phyloP scores from a whole-genome alignment of 2,113 vertebrate species.

The Phocoena phocoena region DNA sequence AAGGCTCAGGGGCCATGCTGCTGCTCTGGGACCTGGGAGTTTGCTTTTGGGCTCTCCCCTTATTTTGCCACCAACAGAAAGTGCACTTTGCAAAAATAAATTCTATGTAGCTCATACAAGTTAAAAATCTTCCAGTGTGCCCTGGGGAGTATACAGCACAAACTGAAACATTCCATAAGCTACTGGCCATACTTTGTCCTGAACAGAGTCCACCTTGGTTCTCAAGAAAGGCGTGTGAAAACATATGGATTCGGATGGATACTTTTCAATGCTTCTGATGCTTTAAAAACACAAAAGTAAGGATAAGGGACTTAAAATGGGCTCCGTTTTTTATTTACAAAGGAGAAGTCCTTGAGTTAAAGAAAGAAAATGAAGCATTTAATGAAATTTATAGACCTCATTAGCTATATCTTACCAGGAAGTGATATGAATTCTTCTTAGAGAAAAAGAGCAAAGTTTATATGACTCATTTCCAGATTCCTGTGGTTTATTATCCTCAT shows the following conservation, averaged over 20 bases:
- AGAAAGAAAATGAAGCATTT: conserved; percentile 13
- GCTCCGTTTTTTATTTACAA: background rate
- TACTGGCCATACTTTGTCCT: background rate
- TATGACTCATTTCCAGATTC: conserved; percentile 25
- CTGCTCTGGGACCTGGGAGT: background rate
- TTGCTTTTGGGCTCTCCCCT: background rate
- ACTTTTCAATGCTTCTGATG: background rate
- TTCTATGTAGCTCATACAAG: background rate
- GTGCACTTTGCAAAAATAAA: background rate
- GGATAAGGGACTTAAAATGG: background rate
- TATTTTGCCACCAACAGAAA: background rate
- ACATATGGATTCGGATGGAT: rapidly evolving
- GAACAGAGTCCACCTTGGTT: background rate
- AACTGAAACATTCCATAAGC: background rate
- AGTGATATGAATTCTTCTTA: background rate
- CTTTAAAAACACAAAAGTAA: background rate
- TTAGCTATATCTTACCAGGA: background rate
- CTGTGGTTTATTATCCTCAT: background rate
- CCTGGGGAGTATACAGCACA: background rate
- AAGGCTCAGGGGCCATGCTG: background rate
- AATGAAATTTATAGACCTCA: background rate
- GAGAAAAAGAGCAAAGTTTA: background rate
- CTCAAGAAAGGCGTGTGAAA: background rate
- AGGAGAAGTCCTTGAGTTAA: background rate
- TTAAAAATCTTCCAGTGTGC: too few relatives aligned